These are phyloP conservation scores for Copidosoma floridanum DNA, from an alignment of 1,140 invertebrate genomes.

Conservation along the genomic window DNA sequence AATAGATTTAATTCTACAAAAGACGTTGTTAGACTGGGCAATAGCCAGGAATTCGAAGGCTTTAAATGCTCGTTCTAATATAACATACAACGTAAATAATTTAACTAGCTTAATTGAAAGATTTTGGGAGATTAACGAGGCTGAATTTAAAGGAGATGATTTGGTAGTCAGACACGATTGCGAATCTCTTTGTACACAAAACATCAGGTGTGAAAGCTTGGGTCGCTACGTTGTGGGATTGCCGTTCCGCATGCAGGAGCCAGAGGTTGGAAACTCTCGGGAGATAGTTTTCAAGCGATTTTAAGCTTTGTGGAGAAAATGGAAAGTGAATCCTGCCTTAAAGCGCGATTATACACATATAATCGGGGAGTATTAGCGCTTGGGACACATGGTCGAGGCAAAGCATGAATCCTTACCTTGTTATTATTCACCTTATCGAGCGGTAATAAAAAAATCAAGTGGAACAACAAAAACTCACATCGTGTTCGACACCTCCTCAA, in stretches of 20 bases:
- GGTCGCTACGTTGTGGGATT: constrained; percentile 40
- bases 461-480: neutral
- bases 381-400: constrained; percentile 22
- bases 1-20: too few relatives aligned
- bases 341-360: constrained; percentile 34
- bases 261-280: constrained; percentile 30
- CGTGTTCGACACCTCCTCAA: neutral
- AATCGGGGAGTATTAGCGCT: constrained; percentile 35
- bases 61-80: too few relatives aligned
- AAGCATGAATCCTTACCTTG: constrained; percentile 36
- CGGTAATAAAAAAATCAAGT: neutral
- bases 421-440: constrained; percentile 22
- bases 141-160: neutral
- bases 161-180: neutral
- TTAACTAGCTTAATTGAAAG: too few relatives aligned
- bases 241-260: constrained; percentile 31
- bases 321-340: constrained; percentile 30
- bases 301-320: constrained; percentile 37
- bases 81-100: too few relatives aligned
- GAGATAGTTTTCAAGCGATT: constrained; percentile 4
- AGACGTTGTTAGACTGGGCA: too few relatives aligned
- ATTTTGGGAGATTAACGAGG: neutral
- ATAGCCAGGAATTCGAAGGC: too few relatives aligned
- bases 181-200: neutral
- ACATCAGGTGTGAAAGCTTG: constrained; percentile 16